Evolutionary conservation across 2,113 vertebrate species (phyloP), one percentile per base, ranked within the genome.

Genomic region (Pitta sordida): DNA sequence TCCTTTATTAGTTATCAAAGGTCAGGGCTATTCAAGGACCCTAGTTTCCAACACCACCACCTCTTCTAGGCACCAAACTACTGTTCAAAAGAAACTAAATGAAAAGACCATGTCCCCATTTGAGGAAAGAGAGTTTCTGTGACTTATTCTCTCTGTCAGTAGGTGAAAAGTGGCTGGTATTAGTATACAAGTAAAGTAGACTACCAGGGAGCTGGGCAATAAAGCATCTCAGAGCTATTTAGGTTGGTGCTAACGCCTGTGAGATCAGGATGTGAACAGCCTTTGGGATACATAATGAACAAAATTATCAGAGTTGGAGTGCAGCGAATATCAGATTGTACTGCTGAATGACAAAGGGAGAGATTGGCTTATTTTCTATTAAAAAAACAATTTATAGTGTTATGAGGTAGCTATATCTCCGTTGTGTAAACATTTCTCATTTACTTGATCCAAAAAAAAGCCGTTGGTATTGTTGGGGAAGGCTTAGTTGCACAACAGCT

Each of bases 351-450:
- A 93, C 36, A 91, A 81, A 95, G 37, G 44, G 43, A 97, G n/a
- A 83, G 86, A 88, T 20, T 70, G 82, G 9, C 51, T 93, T 94
- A 78, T 86, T 97, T 92, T 82, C 68, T 81, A 69, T 80, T 86
- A 90, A 89, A 75, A 96, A 95, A 89, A 17, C 11, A 96, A 58
- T 80, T 91, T 92, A 67, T 48, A 83, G 44, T 51, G n/a, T 91
- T 92, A 81, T 86, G 56, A 73, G 60, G 86, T 65, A 90, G 79
- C 34, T 93, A 53, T 59, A 46, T 67, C 83, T 95, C 56, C 88
- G 18, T 26, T 85, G 67, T 69, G 68, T 39, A 88, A 68, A 86
- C 36, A 51, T 49, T 69, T 88, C 56, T 67, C 70, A 58, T 30
- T 43, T 51, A 39, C 48, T 53, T 51, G 59, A 63, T 56, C 27